These are phyloP conservation scores for Phania funesta DNA, from an alignment of 2,888 invertebrate genomes.

Conservation along the genomic window DNA sequence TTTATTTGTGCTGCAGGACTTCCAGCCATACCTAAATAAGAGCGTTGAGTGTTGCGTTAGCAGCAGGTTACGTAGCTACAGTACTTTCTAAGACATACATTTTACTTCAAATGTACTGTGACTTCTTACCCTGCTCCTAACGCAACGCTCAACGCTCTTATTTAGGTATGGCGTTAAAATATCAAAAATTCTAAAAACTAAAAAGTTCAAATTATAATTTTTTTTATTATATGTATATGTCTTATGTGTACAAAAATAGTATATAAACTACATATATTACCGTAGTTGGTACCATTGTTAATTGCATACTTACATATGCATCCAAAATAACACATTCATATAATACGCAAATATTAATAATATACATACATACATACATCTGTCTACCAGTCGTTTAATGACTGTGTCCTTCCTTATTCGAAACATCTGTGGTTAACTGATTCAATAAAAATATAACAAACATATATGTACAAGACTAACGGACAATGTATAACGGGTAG, in stretches of 20 bases:
- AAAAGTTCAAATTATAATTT: constrained; percentile 64
- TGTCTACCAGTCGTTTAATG: not conserved
- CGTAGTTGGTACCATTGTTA: not conserved
- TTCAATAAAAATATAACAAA: not conserved
- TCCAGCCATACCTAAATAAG: too few relatives aligned
- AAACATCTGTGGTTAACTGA: not conserved
- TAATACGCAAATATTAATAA: too few relatives aligned
- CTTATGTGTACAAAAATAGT: constrained; percentile 1
- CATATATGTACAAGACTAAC: too few relatives aligned
- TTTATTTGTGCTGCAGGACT: too few relatives aligned
- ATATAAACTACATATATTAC: constrained; percentile 8
- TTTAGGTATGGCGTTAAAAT: too few relatives aligned
- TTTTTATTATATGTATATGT: constrained; percentile 9
- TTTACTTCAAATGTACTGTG: not conserved
- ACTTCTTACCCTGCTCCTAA: constrained; percentile 40
- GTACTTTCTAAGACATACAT: too few relatives aligned
- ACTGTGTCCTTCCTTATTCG: not conserved
- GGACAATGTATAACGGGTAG: too few relatives aligned
- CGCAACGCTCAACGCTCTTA: too few relatives aligned
- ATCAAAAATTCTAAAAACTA: constrained; percentile 53
- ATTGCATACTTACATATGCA: constrained; percentile 6
- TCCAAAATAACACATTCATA: not conserved
- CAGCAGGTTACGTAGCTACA: too few relatives aligned
- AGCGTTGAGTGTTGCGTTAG: too few relatives aligned
- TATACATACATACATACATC: not conserved